Evolutionary conservation across 2,113 vertebrate species (phyloP), one percentile per base, ranked within the genome.

Genomic region (Propithecus coquereli): DNA sequence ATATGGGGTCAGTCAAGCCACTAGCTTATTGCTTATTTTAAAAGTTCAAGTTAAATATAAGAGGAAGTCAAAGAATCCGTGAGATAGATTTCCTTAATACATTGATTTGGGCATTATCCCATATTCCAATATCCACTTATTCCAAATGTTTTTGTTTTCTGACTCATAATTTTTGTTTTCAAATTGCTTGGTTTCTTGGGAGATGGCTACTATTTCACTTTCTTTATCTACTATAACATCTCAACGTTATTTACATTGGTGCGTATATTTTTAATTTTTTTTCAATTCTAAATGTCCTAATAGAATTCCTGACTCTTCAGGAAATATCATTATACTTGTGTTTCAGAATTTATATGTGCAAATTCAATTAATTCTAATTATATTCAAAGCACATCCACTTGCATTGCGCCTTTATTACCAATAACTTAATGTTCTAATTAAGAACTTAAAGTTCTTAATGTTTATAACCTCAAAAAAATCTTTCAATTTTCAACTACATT

Each of bases 1-100:
- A 4, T 32, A 54, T 18, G 14, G 47, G 12, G 12, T 59, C 8
- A 71, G 9, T 52, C n/a, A 50, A 77, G 92, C 12, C 1, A n/a
- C 23, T 68, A 5, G 1, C 5, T 83, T 82, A 23, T n/a, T 83
- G 34, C 16, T 73, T 50, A 87, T 73, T 89, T 68, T 13, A 77
- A 92, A 85, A 10, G 86, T 92, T 90, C 17, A 76, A 89, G 85
- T 89, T 63, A 86, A 63, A 65, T 81, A 65, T 89, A 89, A 50
- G 1, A 86, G 11, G 79, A 88, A 94, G 22, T 57, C 20, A 91
- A 89, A 81, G 1, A 32, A 65, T 7, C 14, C 13, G 25, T 37
- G 76, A 83, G 11, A 70, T 6, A 84, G 12, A 63, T 2, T 43
- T 4, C 14, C 30, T 12, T 1, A 76, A 37, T 50, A 80, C 2